A percentile compares a stretch with the other conserved stretches of the same genome.
Evolutionary conservation across 2,797 vertebrate genomes (phyloP).

Genomic region (Gadopsis bispinosus): DNA sequence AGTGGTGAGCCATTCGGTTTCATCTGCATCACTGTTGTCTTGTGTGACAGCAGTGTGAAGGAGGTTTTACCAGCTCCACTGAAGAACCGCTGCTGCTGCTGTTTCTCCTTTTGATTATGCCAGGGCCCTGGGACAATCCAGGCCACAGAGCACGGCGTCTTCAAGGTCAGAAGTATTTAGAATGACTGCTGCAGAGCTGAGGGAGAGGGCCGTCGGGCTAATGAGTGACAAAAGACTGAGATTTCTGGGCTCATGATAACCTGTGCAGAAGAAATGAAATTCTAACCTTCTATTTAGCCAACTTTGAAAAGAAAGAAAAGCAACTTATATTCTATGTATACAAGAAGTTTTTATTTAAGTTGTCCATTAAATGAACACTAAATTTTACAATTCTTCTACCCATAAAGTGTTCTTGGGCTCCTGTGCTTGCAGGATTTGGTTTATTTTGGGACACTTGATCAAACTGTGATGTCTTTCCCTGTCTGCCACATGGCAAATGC

Average conservation of each 20-base stretch:
- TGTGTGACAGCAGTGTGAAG: not conserved
- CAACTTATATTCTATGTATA: too few species aligned
- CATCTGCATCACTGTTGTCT: constrained; percentile 18
- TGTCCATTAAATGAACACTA: too few species aligned
- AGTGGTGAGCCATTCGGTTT: constrained; percentile 16
- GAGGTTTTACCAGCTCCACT: constrained; percentile 5
- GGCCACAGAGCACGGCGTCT: constrained; percentile 1
- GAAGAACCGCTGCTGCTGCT: constrained; percentile 9
- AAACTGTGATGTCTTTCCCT: not conserved
- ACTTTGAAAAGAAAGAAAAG: too few species aligned
- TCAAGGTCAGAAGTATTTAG: constrained; percentile 49
- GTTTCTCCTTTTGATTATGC: constrained; percentile 29
- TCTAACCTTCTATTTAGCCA: not conserved
- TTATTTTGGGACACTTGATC: not conserved
- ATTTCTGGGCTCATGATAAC: not conserved
- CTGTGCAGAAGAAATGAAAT: not conserved
- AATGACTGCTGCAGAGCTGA: constrained; percentile 18
- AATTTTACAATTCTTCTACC: not conserved
- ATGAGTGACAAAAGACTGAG: constrained; percentile 29
- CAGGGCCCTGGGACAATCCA: constrained; percentile 30
- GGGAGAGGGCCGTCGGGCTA: constrained; percentile 10
- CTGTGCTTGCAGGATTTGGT: not conserved
- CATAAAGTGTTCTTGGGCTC: not conserved
- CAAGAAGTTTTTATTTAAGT: not conserved
- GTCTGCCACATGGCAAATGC: not conserved